Evolutionary conservation across 1,140 invertebrate genomes (phyloP).

Genomic region (Euura lappo): DNA sequence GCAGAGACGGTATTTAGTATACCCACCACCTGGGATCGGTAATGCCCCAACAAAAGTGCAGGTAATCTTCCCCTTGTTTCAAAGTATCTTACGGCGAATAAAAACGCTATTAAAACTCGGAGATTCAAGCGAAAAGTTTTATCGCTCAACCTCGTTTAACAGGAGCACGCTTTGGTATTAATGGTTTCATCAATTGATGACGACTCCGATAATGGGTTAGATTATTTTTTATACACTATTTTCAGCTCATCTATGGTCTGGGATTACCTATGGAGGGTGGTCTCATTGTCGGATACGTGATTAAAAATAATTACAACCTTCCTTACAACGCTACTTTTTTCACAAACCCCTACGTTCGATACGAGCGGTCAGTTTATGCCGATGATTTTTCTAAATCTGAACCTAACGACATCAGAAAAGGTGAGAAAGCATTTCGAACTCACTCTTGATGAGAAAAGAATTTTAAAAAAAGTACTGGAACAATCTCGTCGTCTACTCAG

Average conservation of each 20-base stretch:
- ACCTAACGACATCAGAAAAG: background rate
- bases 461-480: background rate
- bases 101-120: background rate
- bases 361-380: constrained; percentile 47
- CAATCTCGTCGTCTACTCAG: background rate
- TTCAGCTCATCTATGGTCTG: constrained; percentile 58
- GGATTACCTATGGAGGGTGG: constrained; percentile 60
- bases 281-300: constrained; percentile 59
- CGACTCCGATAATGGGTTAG: too few species aligned
- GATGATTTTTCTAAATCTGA: constrained; percentile 1
- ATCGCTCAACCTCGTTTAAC: background rate
- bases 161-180: too few species aligned
- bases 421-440: background rate
- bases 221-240: constrained; percentile 2
- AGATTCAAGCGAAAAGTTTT: background rate
- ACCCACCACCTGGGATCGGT: constrained; percentile 30
- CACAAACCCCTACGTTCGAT: constrained; percentile 51
- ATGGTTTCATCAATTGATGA: too few species aligned
- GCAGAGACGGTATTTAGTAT: constrained; percentile 50
- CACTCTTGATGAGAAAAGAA: too few species aligned
- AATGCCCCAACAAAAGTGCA: constrained; percentile 46
- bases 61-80: constrained; percentile 32
- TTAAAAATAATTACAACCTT: constrained; percentile 59
- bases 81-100: background rate
- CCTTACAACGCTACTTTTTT: constrained; percentile 57